Base-by-base conservation (phyloP, 2,888 invertebrate genomes). In the Hypselothyrea guttata region DNA sequence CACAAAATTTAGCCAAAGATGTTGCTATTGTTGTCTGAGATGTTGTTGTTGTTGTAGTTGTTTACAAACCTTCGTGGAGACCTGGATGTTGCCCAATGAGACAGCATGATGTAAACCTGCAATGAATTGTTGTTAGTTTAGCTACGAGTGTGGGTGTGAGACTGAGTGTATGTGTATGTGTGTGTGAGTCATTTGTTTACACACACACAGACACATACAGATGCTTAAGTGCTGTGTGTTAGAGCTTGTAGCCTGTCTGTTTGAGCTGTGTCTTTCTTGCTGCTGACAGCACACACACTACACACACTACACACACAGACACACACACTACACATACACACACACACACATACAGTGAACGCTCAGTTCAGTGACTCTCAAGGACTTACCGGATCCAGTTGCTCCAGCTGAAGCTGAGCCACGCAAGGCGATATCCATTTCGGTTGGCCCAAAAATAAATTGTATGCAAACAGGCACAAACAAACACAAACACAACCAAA, bases 71-170 rank as follows among this genome's bases (percentile, higher is more conserved):
- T 89, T 89, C 60, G 87, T 75, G 65, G 89, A 86, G 62, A 87
- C 85, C 65, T 87, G 89, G 71, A 90, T 90, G 75, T 90, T 89
- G 73, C 90, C 90, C 87, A 90, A 78, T 58, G 90, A 90, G 72
- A 89, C 89, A 64, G 90, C 90, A 86, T 90, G 90, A 75, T 90
- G 90, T 66, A 89, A 76, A 71, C 89, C 89, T 89, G 84, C 44
- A 83, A 68, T 75, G 66, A 72, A 78, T 51, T 61, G 53, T 48
- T 60, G 44, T 58, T 52, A 28, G 40, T 47, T 30, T 65, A 51
- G 61, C 49, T 56, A 71, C 56, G 59, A 16, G 15, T 12, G 1
- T 12, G 59, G 28, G 15, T 12, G 1, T 12, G 34, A 34, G 2
- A 28, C 11, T 41, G 27, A 49, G 16, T 49, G 28, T 31, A n/a